Percentiles rank a stretch among this genome's conserved stretches.
Evolutionary conservation across 2,888 invertebrate species (phyloP).

Genomic region (Peribatodes rhomboidaria): DNA sequence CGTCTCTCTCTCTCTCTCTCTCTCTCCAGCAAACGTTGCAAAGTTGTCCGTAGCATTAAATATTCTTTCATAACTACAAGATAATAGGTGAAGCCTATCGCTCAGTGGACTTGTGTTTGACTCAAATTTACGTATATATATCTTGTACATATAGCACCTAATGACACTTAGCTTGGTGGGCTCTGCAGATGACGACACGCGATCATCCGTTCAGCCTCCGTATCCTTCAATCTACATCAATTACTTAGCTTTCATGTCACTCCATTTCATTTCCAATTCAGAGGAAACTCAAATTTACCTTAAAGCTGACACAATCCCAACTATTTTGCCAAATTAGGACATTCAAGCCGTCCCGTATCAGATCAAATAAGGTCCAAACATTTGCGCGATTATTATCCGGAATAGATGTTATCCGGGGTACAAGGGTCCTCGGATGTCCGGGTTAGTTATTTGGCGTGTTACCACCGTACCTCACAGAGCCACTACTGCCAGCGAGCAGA

Average conservation of each 20-base stretch:
- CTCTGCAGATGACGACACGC: background rate
- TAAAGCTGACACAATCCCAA: slow-evolving; percentile 26
- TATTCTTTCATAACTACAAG: too few species aligned
- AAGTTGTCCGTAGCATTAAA: too few species aligned
- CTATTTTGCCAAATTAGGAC: slow-evolving; percentile 31
- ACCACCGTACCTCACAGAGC: slow-evolving; percentile 27
- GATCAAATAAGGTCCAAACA: slow-evolving; percentile 38
- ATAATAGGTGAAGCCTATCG: too few species aligned
- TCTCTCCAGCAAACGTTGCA: too few species aligned
- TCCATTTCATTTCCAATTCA: slow-evolving; percentile 3
- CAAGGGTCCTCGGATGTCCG: slow-evolving; percentile 42
- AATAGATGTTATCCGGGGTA: slow-evolving; percentile 45
- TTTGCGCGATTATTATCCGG: slow-evolving; percentile 40
- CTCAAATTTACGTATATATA: background rate
- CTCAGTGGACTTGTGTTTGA: background rate
- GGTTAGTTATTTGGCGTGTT: slow-evolving; percentile 45
- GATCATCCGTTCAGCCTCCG: background rate
- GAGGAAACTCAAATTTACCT: slow-evolving; percentile 13
- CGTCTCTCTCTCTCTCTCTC: too few species aligned
- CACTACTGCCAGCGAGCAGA: background rate
- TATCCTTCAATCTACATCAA: slow-evolving; percentile 1
- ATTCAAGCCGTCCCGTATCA: slow-evolving; percentile 27
- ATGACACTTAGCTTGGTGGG: background rate
- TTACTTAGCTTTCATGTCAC: slow-evolving; percentile 6
- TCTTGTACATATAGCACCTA: too few species aligned